Conservation (phyloP, 30 jellyfish, hydroid and myxozoan genomes). For the Kudoa iwatai region DNA sequence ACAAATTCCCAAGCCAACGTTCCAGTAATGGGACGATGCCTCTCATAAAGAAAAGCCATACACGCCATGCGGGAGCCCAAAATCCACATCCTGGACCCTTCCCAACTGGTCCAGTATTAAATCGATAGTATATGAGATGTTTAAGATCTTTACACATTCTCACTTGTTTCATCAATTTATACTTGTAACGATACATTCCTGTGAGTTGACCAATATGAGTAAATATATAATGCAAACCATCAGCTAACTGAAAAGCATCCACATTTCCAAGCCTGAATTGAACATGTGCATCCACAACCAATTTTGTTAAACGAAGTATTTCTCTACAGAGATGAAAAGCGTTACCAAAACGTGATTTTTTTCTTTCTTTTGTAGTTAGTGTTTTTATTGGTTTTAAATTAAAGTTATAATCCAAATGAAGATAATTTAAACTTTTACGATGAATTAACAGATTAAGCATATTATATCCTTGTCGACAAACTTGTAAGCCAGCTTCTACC, state of each 20-base stretch:
- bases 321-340: slow-evolving; percentile 89
- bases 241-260: slow-evolving; percentile 90
- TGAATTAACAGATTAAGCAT: slow-evolving; percentile 65
- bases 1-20: slow-evolving; percentile 73
- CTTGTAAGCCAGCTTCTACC: slow-evolving; percentile 96
- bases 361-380: slow-evolving; percentile 70
- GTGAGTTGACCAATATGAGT: slow-evolving; percentile 90
- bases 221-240: slow-evolving; percentile 55
- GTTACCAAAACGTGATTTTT: slow-evolving; percentile 85
- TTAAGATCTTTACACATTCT: slow-evolving; percentile 84
- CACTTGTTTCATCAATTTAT: slow-evolving; percentile 77
- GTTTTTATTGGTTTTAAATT: slow-evolving; percentile 78
- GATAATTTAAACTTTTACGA: slow-evolving; percentile 66
- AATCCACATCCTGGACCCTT: slow-evolving; percentile 96
- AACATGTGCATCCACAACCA: slow-evolving; percentile 80
- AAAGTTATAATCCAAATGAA: slow-evolving; percentile 71
- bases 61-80: slow-evolving; percentile 99
- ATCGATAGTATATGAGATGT: slow-evolving; percentile 43
- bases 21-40: slow-evolving; percentile 83
- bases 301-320: slow-evolving; percentile 36
- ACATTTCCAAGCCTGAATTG: slow-evolving; percentile 76
- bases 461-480: slow-evolving; percentile 92
- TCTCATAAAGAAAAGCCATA: slow-evolving; percentile 64
- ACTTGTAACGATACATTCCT: slow-evolving; percentile 88
- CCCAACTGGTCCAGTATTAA: slow-evolving; percentile 95